Base-by-base conservation (phyloP, 2,888 invertebrate genomes). In the Gymnosoma rotundatum region DNA sequence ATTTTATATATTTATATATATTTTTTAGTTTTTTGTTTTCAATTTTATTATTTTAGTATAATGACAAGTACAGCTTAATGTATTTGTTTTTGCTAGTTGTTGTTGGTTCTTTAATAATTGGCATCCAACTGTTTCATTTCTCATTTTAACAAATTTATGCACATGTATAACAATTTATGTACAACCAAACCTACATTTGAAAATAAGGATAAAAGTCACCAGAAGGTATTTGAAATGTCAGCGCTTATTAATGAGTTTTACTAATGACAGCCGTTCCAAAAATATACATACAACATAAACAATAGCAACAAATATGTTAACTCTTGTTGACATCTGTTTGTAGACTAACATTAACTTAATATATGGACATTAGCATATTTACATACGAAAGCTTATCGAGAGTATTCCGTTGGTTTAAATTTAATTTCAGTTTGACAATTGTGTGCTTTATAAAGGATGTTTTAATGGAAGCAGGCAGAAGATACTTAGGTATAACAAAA, bases 61-160 rank as follows among this genome's bases (percentile, higher is more conserved):
- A 83, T 84, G 80, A 84, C 83, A 84, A 78, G 69, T 83, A 76
- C 63, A 83, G 67, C 84, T 78, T 78, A 74, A 81, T 78, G 63
- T 73, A 60, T 81, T 63, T 81, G 18, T 63, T 63, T 63, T 63
- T 69, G 48, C 21, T 18, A 14, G 32, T 67, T 70, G 14, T n/a
- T 52, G 42, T 52, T 78, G 42, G 14, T 45, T 78, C 66, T 61
- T 75, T 60, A 42, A 48, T 78, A 74, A 74, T 81, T 69, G 80
- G 60, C 45, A 25, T 61, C 61, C 78, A 18, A 58, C 58, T 73
- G 79, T 50, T 58, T 58, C 21, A 61, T 38, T 50, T 78, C 14
- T 72, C 18, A 61, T 61, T 78, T 20, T 14, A 48, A n/a, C 18
- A 32, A 74, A 61, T 61, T 61, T 74, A n/a, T 52, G 32, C 60